Conservation (phyloP, 2,113 vertebrate species). For the Cinclus mexicanus region DNA sequence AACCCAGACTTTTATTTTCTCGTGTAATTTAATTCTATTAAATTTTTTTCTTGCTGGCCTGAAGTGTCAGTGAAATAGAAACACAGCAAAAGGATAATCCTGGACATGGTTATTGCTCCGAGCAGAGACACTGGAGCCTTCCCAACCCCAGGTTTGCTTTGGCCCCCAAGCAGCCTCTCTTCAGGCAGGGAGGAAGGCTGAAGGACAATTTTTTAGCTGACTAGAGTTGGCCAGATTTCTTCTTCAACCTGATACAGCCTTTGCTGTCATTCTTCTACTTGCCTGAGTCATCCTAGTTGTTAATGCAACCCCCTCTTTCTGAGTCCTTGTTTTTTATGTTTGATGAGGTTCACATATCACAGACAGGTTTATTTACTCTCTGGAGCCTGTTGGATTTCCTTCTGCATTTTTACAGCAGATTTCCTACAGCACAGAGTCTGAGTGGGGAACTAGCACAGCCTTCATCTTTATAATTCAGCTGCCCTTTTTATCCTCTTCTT, state of each 20-base stretch:
- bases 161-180: not conserved
- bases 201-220: not conserved
- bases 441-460: not conserved
- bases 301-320: not conserved
- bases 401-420: not conserved
- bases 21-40: not conserved
- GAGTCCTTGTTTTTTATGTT: not conserved
- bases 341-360: not conserved
- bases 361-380: not conserved
- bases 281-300: not conserved
- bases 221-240: not conserved
- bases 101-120: not conserved
- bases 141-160: not conserved
- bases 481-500: not conserved
- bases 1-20: not conserved
- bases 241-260: not conserved
- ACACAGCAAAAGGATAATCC: not conserved
- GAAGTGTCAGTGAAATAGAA: not conserved
- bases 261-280: not conserved
- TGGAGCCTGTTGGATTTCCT: not conserved
- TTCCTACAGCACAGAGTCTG: not conserved
- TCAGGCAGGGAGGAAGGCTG: not conserved
- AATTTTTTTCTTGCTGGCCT: not conserved
- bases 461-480: not conserved
- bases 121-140: not conserved